Base-by-base conservation (phyloP, 1,140 invertebrate species). In the Notospermus geniculatus region DNA sequence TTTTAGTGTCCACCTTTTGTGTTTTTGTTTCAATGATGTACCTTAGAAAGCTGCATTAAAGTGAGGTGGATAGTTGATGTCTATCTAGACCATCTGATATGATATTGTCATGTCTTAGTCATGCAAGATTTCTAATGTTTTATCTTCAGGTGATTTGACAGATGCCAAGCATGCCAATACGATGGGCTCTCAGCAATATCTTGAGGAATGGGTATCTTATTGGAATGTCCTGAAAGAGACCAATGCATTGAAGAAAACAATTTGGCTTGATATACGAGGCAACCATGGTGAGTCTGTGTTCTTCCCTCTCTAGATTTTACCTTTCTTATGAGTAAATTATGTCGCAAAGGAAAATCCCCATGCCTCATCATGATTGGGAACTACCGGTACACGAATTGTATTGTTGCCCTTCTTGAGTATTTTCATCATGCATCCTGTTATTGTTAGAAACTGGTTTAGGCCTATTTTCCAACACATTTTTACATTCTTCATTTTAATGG, bases 221-320 rank as follows among this genome's bases (percentile, higher is more conserved):
- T 82, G 86, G 64, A 83, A 88, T 69, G 84, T 90, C 64, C 82
- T 95, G 28, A 83, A 86, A 41, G 85, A 89, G 63, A 87, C 86
- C 63, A 84, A 87, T 66, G 84, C 92, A 23, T 80, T 79, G 32
- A 82, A 88, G 53, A 87, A 86, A 75, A 91, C 90, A 2, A 81
- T 86, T 11, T 96, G 93, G 92, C 81, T 96, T 50, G 94, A 96
- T 82, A 89, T 95, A 60, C 84, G 93, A 80, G 94, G 94, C 78
- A 97, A 97, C 85, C 94, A 97, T 88, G 93, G 92, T 94, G 84
- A 77, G 69, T 30, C 17, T 13, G 11, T 28, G 4, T 17, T 2
- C 23, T 58, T 62, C 54, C 13, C 22, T 56, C 23, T 61, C 43
- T 4, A 1, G 52, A 60, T 25, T 27, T 11, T 60, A 29, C 15